Evolutionary conservation across 2,888 invertebrate species (phyloP).

Genomic region (Liodrosophila aerea): DNA sequence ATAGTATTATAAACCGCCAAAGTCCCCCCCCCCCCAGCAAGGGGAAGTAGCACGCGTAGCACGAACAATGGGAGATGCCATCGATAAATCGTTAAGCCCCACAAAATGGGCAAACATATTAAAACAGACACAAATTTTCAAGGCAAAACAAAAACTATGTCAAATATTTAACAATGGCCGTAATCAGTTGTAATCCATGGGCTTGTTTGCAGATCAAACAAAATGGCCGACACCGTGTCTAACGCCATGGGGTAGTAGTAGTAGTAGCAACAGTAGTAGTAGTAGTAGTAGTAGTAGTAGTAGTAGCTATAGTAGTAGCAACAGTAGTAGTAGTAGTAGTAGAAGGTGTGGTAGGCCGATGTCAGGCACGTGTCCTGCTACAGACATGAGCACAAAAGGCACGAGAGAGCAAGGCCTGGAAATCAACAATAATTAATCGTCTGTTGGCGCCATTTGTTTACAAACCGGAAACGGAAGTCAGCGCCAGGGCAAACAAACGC

Average conservation of each 20-base stretch:
- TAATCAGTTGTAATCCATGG: conserved; percentile 33
- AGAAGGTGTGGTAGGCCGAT: background rate
- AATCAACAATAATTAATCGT: conserved; percentile 73
- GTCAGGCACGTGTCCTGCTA: conserved; percentile 46
- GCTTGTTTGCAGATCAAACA: conserved; percentile 25
- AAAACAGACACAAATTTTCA: background rate
- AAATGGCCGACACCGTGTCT: background rate
- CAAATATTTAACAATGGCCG: conserved; percentile 33
- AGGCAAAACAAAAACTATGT: conserved; percentile 12
- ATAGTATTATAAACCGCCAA: no score
- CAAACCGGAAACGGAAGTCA: conserved; percentile 70
- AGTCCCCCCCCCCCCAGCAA: no score
- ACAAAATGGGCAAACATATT: background rate
- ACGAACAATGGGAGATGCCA: background rate
- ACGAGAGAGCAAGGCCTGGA: conserved; percentile 26
- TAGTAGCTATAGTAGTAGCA: no score
- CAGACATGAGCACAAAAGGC: conserved; percentile 10
- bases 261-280: no score
- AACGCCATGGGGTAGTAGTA: background rate
- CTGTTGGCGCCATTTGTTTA: conserved; percentile 71
- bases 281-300: no score
- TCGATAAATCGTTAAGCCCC: conserved; percentile 18
- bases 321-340: no score
- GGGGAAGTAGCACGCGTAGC: no score
- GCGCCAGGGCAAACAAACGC: conserved; percentile 56